These are phyloP conservation scores for Panthera leo DNA, from an alignment of 2,113 vertebrate species.

Conservation along the genomic window DNA sequence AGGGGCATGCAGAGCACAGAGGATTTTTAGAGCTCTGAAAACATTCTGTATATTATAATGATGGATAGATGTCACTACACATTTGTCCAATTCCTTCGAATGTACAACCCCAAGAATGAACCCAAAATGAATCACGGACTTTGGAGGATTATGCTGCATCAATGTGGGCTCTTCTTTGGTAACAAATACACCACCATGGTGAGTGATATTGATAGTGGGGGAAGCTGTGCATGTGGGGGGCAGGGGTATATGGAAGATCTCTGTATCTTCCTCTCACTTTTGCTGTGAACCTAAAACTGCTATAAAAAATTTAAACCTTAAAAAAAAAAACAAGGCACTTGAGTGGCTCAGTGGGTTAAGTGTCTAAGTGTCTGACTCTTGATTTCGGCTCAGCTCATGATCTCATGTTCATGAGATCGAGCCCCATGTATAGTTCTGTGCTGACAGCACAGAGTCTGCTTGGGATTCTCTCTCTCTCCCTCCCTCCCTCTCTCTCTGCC, in stretches of 20 bases:
- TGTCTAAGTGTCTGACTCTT: neutral
- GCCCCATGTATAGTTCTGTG: neutral
- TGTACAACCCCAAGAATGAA: neutral
- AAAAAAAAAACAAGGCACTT: neutral
- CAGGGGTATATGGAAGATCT: neutral
- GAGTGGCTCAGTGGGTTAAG: neutral
- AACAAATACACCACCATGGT: neutral
- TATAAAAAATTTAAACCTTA: neutral
- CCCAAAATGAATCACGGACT: neutral
- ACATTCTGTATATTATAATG: neutral
- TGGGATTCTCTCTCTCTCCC: neutral
- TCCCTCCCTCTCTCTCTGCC: neutral
- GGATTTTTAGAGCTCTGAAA: neutral
- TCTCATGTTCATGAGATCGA: neutral
- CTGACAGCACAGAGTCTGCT: neutral
- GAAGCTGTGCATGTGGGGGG: neutral
- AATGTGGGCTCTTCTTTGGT: neutral
- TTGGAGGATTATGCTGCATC: neutral
- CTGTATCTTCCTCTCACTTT: neutral
- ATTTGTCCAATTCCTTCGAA: neutral
- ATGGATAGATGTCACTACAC: neutral
- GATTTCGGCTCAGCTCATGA: neutral
- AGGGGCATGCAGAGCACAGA: neutral
- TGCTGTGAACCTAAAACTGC: neutral
- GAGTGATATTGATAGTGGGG: neutral